Evolutionary conservation across 1,140 invertebrate species (phyloP).

Genomic region (Centruroides vittatus): DNA sequence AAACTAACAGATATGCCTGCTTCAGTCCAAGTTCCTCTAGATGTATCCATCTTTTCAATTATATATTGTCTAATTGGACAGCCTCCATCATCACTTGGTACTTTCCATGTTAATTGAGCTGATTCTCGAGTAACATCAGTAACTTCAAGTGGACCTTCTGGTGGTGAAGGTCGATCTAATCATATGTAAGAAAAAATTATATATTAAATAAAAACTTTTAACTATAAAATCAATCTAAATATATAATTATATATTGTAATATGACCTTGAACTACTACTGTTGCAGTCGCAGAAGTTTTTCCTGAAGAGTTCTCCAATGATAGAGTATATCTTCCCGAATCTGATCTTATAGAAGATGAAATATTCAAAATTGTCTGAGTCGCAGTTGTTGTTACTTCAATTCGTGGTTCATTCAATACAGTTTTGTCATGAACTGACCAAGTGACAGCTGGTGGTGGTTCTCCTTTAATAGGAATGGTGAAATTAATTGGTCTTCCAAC

Average conservation of each 20-base stretch:
- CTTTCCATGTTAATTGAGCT: constrained; percentile 65
- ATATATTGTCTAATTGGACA: constrained; percentile 90
- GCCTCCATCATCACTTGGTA: constrained; percentile 76
- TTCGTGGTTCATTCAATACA: constrained; percentile 44
- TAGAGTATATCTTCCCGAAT: constrained; percentile 71
- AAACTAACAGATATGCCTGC: constrained; percentile 72
- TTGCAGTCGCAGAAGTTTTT: constrained; percentile 58
- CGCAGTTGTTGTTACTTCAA: constrained; percentile 54
- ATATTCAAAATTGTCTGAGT: constrained; percentile 74
- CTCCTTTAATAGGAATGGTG: constrained; percentile 59
- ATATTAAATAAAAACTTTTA: too few relatives aligned
- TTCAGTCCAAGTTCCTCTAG: constrained; percentile 87
- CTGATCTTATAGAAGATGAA: constrained; percentile 60
- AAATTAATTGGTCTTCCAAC: constrained; percentile 81
- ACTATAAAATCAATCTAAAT: too few relatives aligned
- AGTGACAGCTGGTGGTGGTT: constrained; percentile 45
- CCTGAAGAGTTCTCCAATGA: constrained; percentile 78
- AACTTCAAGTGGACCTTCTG: constrained; percentile 72
- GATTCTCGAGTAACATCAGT: constrained; percentile 77
- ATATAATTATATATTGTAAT: not conserved
- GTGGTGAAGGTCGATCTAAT: constrained; percentile 63
- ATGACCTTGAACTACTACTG: constrained; percentile 64
- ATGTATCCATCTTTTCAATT: constrained; percentile 93
- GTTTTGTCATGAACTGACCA: constrained; percentile 80
- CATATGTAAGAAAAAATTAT: not conserved